A percentile compares a stretch with the other conserved stretches of the same genome.
These are phyloP conservation scores for Mongoloraphidia duomilia DNA, from an alignment of 2,888 invertebrate genomes.

Conservation along the genomic window DNA sequence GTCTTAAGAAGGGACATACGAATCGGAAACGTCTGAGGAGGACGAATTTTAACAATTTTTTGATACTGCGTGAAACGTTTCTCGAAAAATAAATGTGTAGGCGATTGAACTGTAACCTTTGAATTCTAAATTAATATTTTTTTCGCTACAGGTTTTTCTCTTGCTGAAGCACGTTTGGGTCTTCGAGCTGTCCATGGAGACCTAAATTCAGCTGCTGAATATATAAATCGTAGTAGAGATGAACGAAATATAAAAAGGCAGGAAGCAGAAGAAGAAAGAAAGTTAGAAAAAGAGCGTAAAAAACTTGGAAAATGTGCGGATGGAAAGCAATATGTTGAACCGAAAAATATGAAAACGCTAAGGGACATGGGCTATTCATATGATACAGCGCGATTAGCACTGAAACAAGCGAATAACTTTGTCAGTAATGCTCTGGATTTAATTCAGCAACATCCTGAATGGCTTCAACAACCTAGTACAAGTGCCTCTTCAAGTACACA, in stretches of 20 bases:
- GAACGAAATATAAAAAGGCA: conserved; percentile 34
- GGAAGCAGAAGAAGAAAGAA: conserved; percentile 35
- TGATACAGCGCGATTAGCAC: conserved; percentile 41
- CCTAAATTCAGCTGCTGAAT: conserved; percentile 45
- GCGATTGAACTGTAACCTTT: too few species aligned
- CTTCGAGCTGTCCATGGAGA: conserved; percentile 45
- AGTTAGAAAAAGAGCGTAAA: conserved; percentile 31
- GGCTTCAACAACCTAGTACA: conserved; percentile 27
- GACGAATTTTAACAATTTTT: too few species aligned
- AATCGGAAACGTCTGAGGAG: too few species aligned
- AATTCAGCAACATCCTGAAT: conserved; percentile 45
- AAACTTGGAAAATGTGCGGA: conserved; percentile 43
- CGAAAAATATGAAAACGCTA: conserved; percentile 35
- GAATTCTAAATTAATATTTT: too few species aligned
- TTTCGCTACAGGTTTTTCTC: conserved; percentile 40
- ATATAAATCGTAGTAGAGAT: conserved; percentile 41
- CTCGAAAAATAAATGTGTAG: too few species aligned
- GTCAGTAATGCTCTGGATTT: conserved; percentile 49
- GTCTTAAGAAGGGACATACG: too few species aligned
- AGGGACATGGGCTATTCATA: conserved; percentile 55
- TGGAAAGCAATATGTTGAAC: conserved; percentile 38
- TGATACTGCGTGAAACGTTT: too few species aligned
- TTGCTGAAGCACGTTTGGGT: conserved; percentile 53
- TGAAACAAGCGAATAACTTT: conserved; percentile 52
- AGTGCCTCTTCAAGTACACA: conserved; percentile 28